A percentile compares a stretch with the other conserved stretches of the same genome.
Evolutionary conservation across 2,888 invertebrate genomes (phyloP).

Genomic region (Gibbula magus): DNA sequence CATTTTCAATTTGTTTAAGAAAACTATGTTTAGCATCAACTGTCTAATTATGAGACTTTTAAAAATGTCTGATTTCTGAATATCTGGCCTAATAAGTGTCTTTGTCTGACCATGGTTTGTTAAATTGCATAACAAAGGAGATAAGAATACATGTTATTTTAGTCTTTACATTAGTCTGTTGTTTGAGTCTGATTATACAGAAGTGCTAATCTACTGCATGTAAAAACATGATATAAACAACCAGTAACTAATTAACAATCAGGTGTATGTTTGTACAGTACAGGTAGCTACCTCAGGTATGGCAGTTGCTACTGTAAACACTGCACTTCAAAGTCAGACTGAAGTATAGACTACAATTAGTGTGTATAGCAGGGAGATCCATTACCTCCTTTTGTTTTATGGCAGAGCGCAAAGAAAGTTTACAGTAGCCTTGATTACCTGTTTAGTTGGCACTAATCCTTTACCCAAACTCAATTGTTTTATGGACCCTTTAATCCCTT

Average conservation of each 20-base stretch:
- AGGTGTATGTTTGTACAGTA: not conserved
- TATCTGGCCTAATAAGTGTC: too few species aligned
- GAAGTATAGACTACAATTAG: not conserved
- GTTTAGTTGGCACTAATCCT: conserved; percentile 11
- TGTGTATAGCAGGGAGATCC: not conserved
- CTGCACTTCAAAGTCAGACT: not conserved
- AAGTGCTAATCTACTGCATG: not conserved
- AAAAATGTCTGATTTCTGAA: too few species aligned
- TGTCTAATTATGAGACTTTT: too few species aligned
- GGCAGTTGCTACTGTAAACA: not conserved
- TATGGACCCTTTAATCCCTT: not conserved
- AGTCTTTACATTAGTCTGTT: not conserved
- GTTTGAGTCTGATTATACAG: not conserved
- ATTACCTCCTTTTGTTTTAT: conserved; percentile 2
- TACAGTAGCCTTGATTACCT: not conserved
- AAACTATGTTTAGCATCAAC: too few species aligned
- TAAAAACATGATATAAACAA: conserved; percentile 3
- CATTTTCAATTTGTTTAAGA: too few species aligned
- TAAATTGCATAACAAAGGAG: not conserved
- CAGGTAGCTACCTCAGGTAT: not conserved
- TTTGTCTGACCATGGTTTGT: not conserved
- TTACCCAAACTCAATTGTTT: not conserved
- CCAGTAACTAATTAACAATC: not conserved
- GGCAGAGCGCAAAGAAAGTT: not conserved
- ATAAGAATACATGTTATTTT: not conserved